Percentiles rank a stretch among this genome's conserved stretches.
phyloP scores from a whole-genome alignment of 2,113 vertebrate genomes.

The Hystrix cristata region DNA sequence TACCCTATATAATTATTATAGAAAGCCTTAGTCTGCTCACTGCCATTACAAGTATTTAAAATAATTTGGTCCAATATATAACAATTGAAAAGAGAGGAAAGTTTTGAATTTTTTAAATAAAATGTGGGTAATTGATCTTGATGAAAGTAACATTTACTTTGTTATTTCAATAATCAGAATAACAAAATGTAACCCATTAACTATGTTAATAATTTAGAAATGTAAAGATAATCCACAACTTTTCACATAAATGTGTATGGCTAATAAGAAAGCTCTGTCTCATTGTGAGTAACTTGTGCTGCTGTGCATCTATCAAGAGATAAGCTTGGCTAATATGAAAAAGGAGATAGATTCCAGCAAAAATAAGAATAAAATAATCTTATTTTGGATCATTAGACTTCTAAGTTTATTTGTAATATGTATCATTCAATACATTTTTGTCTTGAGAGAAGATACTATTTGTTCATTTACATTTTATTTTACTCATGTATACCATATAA shows the following conservation, averaged over 20 bases:
- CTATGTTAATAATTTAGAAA: background rate
- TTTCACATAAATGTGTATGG: background rate
- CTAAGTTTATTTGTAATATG: background rate
- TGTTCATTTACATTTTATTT: slow-evolving; percentile 17
- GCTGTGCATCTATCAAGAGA: background rate
- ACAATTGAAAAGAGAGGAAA: background rate
- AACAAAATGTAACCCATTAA: background rate
- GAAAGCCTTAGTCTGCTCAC: background rate
- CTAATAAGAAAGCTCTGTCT: background rate
- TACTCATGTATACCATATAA: background rate
- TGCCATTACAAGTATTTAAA: background rate
- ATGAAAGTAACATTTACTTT: background rate
- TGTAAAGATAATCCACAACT: background rate
- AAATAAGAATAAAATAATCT: background rate
- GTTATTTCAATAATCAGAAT: background rate
- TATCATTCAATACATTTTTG: background rate
- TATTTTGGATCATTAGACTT: background rate
- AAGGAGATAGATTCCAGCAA: background rate
- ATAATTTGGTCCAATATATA: background rate
- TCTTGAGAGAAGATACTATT: background rate
- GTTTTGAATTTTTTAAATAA: background rate
- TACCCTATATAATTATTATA: background rate
- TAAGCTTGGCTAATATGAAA: background rate
- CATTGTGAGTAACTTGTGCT: background rate
- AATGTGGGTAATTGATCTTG: background rate